A percentile compares a stretch with the other conserved stretches of the same genome.
phyloP scores from a whole-genome alignment of 2,797 vertebrate genomes.

The Aratinga solstitialis region DNA sequence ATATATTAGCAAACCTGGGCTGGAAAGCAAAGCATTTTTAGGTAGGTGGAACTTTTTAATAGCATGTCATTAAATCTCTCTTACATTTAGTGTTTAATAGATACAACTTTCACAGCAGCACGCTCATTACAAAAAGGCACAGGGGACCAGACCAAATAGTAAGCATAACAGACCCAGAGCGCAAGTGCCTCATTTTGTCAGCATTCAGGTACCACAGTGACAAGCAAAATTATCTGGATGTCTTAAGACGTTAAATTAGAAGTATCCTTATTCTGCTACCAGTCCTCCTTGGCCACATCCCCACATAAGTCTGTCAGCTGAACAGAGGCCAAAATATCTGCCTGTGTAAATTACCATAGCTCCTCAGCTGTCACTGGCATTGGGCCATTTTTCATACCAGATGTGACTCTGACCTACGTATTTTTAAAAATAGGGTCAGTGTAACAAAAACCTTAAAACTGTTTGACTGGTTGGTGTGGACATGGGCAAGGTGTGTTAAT shows the following conservation, averaged over 20 bases:
- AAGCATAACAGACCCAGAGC: background rate
- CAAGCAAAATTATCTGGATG: background rate
- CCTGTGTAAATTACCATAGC: background rate
- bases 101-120: slow-evolving; percentile 1
- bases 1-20: slow-evolving; percentile 26
- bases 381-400: background rate
- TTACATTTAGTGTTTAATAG: slow-evolving; percentile 44
- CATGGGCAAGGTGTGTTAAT: background rate
- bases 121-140: background rate
- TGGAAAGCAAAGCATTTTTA: slow-evolving; percentile 38
- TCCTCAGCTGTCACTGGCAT: background rate
- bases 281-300: background rate
- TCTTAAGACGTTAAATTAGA: background rate
- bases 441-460: slow-evolving; percentile 1
- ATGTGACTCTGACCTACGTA: background rate
- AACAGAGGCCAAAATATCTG: background rate
- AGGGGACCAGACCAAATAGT: background rate
- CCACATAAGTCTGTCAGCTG: background rate
- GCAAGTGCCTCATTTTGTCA: background rate
- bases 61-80: slow-evolving; percentile 36
- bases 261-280: slow-evolving; percentile 17
- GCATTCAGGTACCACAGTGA: background rate
- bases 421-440: slow-evolving; percentile 35
- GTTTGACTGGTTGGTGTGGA: background rate
- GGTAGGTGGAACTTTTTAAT: slow-evolving; percentile 46